Evolutionary conservation across 2,797 vertebrate genomes (phyloP), one percentile per base, ranked within the genome.

Genomic region (Pantherophis vulpinus): DNA sequence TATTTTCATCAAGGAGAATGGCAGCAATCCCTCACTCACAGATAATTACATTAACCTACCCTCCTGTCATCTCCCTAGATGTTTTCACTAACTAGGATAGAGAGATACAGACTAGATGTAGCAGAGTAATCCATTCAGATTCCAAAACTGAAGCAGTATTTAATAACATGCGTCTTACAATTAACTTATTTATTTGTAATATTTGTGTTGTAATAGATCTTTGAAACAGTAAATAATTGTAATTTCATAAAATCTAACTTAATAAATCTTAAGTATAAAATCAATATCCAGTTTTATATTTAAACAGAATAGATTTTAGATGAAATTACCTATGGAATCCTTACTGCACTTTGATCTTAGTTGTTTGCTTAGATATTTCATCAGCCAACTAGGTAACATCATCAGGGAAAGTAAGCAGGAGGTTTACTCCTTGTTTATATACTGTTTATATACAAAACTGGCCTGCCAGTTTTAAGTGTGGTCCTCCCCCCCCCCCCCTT

Each of bases 401-500:
- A 79, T 79, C 0, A 4, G 37, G 42, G 18, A 42, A 42, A 42
- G 18, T 79, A 79, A 42, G 37, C 37, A 42, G n/a, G n/a, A 16
- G 32, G 18, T 42, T 79, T 79, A 42, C 8, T 79, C 37, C 32
- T 18, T 79, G 61, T 63, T 63, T 63, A 66, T 66, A 66, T n/a
- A 66, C 63, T 37, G 9, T 61, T 61, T 61, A 70, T 16, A 70
- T 32, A 18, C n/a, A 37, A 32, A 32, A 37, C 32, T 37, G 3
- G 6, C 70, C 70, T 74, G 70, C 32, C 32, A 74, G n/a, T 37
- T 74, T 74, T 74, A 20, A 9, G 14, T 74, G 16, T 74, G 20
- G n/a, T 32, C 20, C 0, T 0, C 56, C 16, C 4, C 20, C 0
- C 5, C 5, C 10, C 0, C 29, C 27, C 4, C 59, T 27, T 61